Percentiles rank a stretch among this genome's conserved stretches.
Evolutionary conservation across 2,113 vertebrate species (phyloP).

Genomic region (Oxyruncus cristatus): DNA sequence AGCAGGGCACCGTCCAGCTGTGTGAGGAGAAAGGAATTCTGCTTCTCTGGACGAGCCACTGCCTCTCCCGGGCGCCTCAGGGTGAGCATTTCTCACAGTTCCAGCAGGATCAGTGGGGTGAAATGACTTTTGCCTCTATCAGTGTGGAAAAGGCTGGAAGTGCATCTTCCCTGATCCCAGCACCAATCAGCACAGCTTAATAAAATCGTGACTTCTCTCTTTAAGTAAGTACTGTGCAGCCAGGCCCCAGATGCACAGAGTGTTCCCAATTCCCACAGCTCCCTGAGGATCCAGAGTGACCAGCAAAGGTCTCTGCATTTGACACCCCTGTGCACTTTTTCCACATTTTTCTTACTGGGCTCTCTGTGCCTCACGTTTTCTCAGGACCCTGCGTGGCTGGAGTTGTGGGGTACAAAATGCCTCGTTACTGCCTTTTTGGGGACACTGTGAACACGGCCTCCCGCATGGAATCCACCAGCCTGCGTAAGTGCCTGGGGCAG

Average conservation of each 20-base stretch:
- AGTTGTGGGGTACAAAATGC: constrained; percentile 84
- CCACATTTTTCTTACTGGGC: neutral
- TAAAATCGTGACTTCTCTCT: neutral
- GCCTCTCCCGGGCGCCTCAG: no score
- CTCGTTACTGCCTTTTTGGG: constrained; percentile 82
- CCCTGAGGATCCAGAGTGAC: neutral
- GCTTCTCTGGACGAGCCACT: accelerated
- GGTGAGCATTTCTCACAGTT: neutral
- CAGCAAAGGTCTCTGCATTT: neutral
- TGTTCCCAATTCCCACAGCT: accelerated
- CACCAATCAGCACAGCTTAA: neutral
- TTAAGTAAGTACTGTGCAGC: neutral
- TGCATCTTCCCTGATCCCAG: neutral
- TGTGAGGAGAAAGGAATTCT: neutral
- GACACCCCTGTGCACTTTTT: neutral
- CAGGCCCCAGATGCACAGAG: neutral
- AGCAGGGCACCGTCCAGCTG: accelerated
- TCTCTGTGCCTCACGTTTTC: neutral
- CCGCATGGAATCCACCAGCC: constrained; percentile 81
- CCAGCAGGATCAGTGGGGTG: neutral
- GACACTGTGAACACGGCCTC: constrained; percentile 84
- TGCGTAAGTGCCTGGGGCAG: constrained; percentile 61
- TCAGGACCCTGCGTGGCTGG: constrained; percentile 81
- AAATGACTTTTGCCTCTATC: neutral
- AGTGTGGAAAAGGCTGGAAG: neutral